phyloP scores from a whole-genome alignment of 1,140 invertebrate genomes.

The Zaprionus africanus region DNA sequence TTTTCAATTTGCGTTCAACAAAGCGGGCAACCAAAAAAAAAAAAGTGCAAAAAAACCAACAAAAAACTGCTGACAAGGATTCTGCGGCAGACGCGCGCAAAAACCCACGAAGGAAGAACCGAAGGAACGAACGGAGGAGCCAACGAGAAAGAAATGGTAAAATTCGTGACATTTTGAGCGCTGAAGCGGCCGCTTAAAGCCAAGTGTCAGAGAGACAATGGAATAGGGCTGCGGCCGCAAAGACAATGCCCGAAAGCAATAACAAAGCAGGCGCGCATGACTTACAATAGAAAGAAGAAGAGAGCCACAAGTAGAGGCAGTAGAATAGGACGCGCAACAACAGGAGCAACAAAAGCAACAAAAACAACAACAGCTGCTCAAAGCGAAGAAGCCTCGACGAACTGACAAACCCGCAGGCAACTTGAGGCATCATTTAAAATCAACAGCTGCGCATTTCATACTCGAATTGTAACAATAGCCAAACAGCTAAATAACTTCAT shows the following conservation, averaged over 20 bases:
- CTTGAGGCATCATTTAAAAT: constrained; percentile 71
- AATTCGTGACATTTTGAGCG: constrained; percentile 70
- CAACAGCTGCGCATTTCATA: constrained; percentile 74
- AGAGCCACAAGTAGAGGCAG: constrained; percentile 1
- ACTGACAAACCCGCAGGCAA: constrained; percentile 69
- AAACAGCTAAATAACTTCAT: constrained; percentile 11
- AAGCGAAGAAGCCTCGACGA: constrained; percentile 19
- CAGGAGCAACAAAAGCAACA: constrained; percentile 7
- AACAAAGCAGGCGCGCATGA: constrained; percentile 36
- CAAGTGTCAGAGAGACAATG: constrained; percentile 76
- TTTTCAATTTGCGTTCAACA: constrained; percentile 45
- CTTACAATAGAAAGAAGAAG: constrained; percentile 17
- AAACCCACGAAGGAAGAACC: constrained; percentile 14
- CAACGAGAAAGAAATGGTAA: constrained; percentile 48
- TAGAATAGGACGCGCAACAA: neutral
- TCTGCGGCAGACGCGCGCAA: constrained; percentile 47
- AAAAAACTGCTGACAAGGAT: constrained; percentile 64
- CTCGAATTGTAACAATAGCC: constrained; percentile 48
- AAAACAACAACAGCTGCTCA: constrained; percentile 35
- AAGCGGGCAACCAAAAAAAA: constrained; percentile 20
- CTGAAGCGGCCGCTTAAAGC: constrained; percentile 72
- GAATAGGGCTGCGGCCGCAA: constrained; percentile 47
- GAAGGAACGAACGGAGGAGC: constrained; percentile 12
- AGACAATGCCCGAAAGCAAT: constrained; percentile 39
- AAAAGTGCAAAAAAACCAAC: neutral